Evolutionary conservation across 2,797 vertebrate genomes (phyloP).

Genomic region (Hoplostethus atlanticus): DNA sequence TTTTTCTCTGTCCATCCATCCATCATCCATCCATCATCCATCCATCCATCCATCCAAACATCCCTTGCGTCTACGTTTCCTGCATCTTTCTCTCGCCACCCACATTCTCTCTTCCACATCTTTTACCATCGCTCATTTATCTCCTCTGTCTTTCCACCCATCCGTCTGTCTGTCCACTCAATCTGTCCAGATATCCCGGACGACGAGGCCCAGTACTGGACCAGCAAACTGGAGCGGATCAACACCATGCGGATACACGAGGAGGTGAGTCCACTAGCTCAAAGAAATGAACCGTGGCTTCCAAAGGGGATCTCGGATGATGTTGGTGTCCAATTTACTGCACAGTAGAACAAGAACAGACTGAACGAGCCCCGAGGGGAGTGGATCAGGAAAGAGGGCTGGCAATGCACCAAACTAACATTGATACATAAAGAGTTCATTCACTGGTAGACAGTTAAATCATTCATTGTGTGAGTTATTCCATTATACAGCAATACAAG

Average conservation of each 20-base stretch:
- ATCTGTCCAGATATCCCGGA: slow-evolving; percentile 90
- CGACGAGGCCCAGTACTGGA: slow-evolving; percentile 97
- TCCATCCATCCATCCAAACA: too few species aligned
- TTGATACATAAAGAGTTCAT: neutral
- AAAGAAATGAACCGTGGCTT: too few species aligned
- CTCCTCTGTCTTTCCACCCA: neutral
- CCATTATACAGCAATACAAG: neutral
- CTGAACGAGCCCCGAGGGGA: too few species aligned
- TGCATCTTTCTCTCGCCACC: too few species aligned
- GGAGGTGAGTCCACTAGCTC: slow-evolving; percentile 81
- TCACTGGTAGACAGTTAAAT: neutral
- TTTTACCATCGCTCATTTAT: neutral
- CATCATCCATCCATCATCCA: neutral
- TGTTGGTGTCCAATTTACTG: neutral
- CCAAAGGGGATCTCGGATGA: too few species aligned
- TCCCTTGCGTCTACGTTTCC: too few species aligned
- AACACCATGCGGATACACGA: slow-evolving; percentile 89
- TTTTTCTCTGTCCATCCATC: too few species aligned
- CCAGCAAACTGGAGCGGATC: slow-evolving; percentile 92
- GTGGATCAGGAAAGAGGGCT: too few species aligned
- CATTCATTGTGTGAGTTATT: neutral
- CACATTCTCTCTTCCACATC: neutral
- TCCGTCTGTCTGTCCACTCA: slow-evolving; percentile 32
- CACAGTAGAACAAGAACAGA: neutral
- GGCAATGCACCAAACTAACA: too few species aligned